These are phyloP conservation scores for Liolophura sinensis DNA, from an alignment of 1,140 invertebrate genomes.

Conservation along the genomic window DNA sequence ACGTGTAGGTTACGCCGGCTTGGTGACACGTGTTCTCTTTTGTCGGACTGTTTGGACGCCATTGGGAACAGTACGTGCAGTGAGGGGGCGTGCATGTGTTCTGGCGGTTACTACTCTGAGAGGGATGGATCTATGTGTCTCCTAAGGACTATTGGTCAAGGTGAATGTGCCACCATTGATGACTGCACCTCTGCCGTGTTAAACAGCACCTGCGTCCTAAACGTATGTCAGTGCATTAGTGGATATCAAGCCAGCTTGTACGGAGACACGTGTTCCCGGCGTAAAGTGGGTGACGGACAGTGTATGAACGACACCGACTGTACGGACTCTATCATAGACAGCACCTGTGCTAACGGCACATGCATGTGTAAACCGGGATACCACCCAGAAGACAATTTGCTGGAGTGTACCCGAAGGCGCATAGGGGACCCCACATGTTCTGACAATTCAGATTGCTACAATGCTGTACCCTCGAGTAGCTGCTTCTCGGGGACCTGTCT, in stretches of 20 bases:
- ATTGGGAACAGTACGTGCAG: constrained; percentile 19
- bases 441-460: constrained; percentile 20
- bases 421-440: constrained; percentile 14
- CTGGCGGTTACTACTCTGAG: constrained; percentile 10
- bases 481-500: constrained; percentile 22
- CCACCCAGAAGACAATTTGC: constrained; percentile 3
- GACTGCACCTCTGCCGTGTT: constrained; percentile 10
- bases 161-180: background rate
- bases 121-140: background rate
- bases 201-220: constrained; percentile 14
- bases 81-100: constrained; percentile 16
- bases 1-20: constrained; percentile 17
- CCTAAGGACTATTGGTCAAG: background rate
- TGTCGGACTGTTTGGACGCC: constrained; percentile 23
- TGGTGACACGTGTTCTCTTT: constrained; percentile 19
- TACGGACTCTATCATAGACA: constrained; percentile 19
- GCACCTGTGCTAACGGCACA: constrained; percentile 14
- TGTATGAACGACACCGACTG: constrained; percentile 23
- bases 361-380: constrained; percentile 23
- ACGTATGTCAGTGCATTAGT: constrained; percentile 13
- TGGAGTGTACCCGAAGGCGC: constrained; percentile 9
- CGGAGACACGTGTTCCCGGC: constrained; percentile 12
- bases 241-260: constrained; percentile 8
- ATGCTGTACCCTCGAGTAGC: constrained; percentile 18
- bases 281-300: constrained; percentile 19